Base-by-base conservation (phyloP, 2,113 vertebrate species). In the Phyllopteryx taeniolatus region DNA sequence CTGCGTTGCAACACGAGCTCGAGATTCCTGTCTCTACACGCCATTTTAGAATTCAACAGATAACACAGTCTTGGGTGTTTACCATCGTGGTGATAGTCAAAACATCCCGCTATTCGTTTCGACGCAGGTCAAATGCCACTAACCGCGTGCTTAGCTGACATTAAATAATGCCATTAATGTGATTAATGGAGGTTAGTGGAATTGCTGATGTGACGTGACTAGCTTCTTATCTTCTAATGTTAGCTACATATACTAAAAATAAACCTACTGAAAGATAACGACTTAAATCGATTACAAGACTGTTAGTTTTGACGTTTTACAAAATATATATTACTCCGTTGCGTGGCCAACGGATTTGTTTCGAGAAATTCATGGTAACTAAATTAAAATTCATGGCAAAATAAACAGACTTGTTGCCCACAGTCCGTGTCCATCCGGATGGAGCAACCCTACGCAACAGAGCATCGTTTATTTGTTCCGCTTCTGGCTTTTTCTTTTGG, bases 241-340 rank as follows among this genome's bases (percentile, higher is more conserved):
- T 76, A 76, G 71, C 71, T 68, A 75, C 60, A 79, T 67, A 74
- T 68, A 77, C 47, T 6, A 43, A 59, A 54, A 53, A 2, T 77
- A 44, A 59, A 54, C 44, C 2, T 71, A 20, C 73, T 44, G 9
- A n/a, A 15, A 27, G 43, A 47, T 47, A 8, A 47, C 12, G n/a
- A 12, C 4, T 44, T 43, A 8, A 46, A 27, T 47, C 22, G 6
- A 17, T 27, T n/a, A 65, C 8, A 47, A 27, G 3, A 66, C 27
- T 8, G 13, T 17, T 27, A 14, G 13, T 17, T 27, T 47, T 7
- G 43, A 27, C 22, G 44, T 8, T 47, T 66, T 66, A 8, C 6
- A 31, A 31, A 33, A 17, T 6, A 39, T 39, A 59, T 61, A 33
- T 60, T 60, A 60, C 13, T 61, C 14, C 5, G 5, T 60, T 15